A percentile compares a stretch with the other conserved stretches of the same genome.
These are phyloP conservation scores for Pseudorhombus dupliciocellatus DNA, from an alignment of 2,113 vertebrate species.

Conservation along the genomic window DNA sequence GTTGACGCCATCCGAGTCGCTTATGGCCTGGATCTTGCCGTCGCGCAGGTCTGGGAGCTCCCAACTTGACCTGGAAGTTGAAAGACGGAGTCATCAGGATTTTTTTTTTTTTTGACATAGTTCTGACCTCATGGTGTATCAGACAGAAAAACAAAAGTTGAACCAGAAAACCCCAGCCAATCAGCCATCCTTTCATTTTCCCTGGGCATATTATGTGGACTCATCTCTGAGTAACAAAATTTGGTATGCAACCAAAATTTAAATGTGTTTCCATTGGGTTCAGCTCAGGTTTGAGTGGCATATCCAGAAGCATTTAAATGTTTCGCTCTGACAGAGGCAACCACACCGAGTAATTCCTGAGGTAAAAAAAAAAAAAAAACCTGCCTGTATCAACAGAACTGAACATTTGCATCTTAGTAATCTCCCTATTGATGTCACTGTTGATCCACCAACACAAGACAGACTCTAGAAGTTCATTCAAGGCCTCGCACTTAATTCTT, in stretches of 20 bases:
- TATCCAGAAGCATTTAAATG: too few species aligned
- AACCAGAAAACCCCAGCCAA: too few species aligned
- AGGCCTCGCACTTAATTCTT: conserved; percentile 28
- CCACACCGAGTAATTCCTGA: not conserved
- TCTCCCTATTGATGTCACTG: not conserved
- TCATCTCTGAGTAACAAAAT: too few species aligned
- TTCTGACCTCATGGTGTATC: too few species aligned
- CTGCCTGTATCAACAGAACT: not conserved
- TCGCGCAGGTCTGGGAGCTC: conserved; percentile 94
- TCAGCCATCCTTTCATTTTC: too few species aligned
- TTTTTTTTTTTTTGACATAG: too few species aligned
- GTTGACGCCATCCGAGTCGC: conserved; percentile 96
- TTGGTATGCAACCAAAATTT: too few species aligned
- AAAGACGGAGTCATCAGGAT: conserved; percentile 3
- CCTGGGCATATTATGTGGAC: too few species aligned
- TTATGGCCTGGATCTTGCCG: conserved; percentile 92
- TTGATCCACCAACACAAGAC: conserved; percentile 6
- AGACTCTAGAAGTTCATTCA: not conserved
- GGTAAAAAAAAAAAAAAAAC: not conserved
- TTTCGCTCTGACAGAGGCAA: not conserved
- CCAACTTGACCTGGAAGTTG: conserved; percentile 92
- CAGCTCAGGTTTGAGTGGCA: too few species aligned
- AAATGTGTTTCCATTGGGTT: too few species aligned
- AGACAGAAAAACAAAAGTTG: too few species aligned
- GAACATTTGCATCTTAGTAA: conserved; percentile 13